These are phyloP conservation scores for Daphoenositta chrysoptera DNA, from an alignment of 2,113 vertebrate genomes.

Conservation along the genomic window DNA sequence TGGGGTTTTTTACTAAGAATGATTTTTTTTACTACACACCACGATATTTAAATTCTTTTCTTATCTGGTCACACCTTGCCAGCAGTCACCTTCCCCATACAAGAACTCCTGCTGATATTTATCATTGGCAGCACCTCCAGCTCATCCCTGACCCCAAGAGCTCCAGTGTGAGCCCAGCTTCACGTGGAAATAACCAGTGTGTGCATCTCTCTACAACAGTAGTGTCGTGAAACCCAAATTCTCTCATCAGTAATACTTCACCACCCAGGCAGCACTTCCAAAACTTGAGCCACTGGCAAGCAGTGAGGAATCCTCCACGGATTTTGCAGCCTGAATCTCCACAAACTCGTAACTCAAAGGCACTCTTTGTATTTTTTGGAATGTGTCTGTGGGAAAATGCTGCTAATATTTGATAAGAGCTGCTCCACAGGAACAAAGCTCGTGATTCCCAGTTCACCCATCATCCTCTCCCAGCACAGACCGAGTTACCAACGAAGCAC, in stretches of 20 bases:
- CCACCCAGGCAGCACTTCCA: rapidly evolving
- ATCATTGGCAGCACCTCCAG: neutral
- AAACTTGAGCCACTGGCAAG: neutral
- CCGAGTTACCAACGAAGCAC: rapidly evolving
- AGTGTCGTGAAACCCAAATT: rapidly evolving
- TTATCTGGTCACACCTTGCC: neutral
- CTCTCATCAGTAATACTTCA: neutral
- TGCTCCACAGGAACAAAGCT: neutral
- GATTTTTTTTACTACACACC: too few relatives aligned
- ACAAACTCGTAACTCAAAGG: neutral
- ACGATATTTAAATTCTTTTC: neutral
- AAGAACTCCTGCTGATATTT: neutral
- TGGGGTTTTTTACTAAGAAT: neutral
- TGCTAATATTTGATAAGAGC: neutral
- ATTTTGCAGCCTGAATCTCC: neutral
- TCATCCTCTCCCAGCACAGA: neutral
- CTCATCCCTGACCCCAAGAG: neutral
- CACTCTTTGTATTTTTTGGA: neutral
- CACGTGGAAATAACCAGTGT: rapidly evolving
- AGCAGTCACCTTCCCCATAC: rapidly evolving
- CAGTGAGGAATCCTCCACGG: rapidly evolving
- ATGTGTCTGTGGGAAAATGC: neutral
- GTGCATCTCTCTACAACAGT: neutral
- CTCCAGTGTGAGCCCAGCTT: neutral
- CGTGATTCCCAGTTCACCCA: neutral